A percentile compares a stretch with the other conserved stretches of the same genome.
phyloP scores from a whole-genome alignment of 2,113 vertebrate species.

The Piaya cayana region DNA sequence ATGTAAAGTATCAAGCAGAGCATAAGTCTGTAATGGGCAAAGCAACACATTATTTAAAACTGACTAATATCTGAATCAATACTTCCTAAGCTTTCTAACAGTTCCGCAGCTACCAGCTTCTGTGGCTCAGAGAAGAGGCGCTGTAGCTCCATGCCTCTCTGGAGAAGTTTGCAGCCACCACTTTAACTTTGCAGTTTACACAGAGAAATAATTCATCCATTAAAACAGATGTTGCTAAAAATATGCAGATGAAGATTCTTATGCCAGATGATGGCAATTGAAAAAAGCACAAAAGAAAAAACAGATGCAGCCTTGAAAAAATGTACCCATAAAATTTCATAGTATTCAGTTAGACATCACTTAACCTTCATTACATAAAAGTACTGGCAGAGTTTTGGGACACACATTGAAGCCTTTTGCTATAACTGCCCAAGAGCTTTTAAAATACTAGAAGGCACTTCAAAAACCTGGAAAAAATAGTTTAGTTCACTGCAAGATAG shows the following conservation, averaged over 20 bases:
- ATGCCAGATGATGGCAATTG: not conserved
- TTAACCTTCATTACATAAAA: not conserved
- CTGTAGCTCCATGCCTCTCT: not conserved
- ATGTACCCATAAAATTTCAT: not conserved
- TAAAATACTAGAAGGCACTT: not conserved
- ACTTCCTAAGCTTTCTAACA: not conserved
- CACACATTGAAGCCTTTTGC: not conserved
- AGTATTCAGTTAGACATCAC: not conserved
- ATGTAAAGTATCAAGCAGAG: not conserved
- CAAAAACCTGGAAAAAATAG: not conserved
- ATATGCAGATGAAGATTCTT: not conserved
- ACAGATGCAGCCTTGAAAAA: slow-evolving; percentile 6
- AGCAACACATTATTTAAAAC: not conserved
- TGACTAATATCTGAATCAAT: not conserved
- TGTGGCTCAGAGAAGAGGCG: not conserved
- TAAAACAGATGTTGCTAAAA: slow-evolving; percentile 16
- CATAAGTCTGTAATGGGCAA: not conserved
- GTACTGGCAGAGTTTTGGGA: not conserved
- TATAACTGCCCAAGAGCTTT: not conserved
- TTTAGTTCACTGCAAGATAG: not conserved
- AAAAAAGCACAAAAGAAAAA: not conserved
- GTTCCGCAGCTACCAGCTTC: not conserved
- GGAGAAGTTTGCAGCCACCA: not conserved
- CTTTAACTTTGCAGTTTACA: not conserved
- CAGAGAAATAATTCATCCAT: not conserved